These are phyloP conservation scores for Chrysolina haemoptera DNA, from an alignment of 2,888 invertebrate species.

Conservation along the genomic window DNA sequence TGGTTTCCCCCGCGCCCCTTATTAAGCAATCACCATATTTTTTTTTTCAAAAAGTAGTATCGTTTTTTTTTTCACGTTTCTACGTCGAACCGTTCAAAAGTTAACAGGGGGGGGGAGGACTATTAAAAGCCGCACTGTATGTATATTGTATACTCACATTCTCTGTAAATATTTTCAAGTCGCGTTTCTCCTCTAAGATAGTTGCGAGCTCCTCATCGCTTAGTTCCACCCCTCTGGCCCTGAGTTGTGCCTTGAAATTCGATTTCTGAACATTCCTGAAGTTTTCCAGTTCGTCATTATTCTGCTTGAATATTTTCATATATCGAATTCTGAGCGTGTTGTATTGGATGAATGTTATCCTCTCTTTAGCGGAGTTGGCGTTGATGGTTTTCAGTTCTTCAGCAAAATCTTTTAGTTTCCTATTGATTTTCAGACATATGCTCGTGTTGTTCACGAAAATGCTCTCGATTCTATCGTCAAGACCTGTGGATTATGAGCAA, in stretches of 20 bases:
- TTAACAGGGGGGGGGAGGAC: no score
- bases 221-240: slow-evolving; percentile 66
- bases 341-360: slow-evolving; percentile 72
- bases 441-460: slow-evolving; percentile 60
- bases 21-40: no score
- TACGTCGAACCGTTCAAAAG: no score
- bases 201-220: slow-evolving; percentile 67
- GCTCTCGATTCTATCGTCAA: slow-evolving; percentile 55
- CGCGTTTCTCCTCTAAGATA: slow-evolving; percentile 67
- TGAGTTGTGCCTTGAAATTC: slow-evolving; percentile 74
- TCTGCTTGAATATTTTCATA: slow-evolving; percentile 71
- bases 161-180: slow-evolving; percentile 70
- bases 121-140: no score
- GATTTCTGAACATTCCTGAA: slow-evolving; percentile 71
- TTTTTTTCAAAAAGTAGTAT: no score
- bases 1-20: no score
- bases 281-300: slow-evolving; percentile 72
- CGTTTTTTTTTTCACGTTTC: no score
- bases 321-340: slow-evolving; percentile 70
- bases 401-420: slow-evolving; percentile 59
- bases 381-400: slow-evolving; percentile 52
- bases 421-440: slow-evolving; percentile 56
- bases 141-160: slow-evolving; percentile 67
- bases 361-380: slow-evolving; percentile 53
- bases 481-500: slow-evolving; percentile 41